A percentile compares a stretch with the other conserved stretches of the same genome.
These are phyloP conservation scores for Poicephalus gulielmi DNA, from an alignment of 2,113 vertebrate species.

Conservation along the genomic window DNA sequence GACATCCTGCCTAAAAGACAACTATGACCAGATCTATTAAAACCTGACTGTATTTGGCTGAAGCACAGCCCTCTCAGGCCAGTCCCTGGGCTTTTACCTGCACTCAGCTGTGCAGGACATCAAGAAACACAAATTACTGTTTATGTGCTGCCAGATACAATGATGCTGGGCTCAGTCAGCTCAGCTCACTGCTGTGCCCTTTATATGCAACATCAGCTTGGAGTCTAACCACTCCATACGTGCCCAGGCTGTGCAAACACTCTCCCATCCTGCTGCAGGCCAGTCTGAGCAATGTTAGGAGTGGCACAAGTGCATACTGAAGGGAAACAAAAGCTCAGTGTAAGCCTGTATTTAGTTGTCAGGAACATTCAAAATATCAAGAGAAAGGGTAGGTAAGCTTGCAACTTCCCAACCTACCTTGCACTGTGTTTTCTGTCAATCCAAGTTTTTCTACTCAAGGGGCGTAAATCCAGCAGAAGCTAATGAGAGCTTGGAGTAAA, in stretches of 20 bases:
- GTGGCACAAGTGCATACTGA: not conserved
- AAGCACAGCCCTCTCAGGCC: not conserved
- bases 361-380: not conserved
- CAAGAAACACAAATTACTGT: not conserved
- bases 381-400: not conserved
- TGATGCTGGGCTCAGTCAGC: not conserved
- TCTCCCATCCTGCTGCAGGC: not conserved
- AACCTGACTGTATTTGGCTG: not conserved
- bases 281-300: not conserved
- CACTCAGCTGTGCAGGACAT: not conserved
- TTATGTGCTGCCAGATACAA: not conserved
- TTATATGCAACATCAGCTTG: not conserved
- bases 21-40: not conserved
- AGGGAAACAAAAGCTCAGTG: not conserved
- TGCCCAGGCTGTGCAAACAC: not conserved
- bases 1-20: not conserved
- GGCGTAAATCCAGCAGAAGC: not conserved
- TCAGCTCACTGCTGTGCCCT: not conserved
- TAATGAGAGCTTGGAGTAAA: not conserved
- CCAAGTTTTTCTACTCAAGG: not conserved
- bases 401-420: not conserved
- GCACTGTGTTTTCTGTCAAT: not conserved
- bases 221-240: not conserved
- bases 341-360: not conserved
- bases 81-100: not conserved